Evolutionary conservation across 2,113 vertebrate species (phyloP).

Genomic region (Hippocampus abdominalis): DNA sequence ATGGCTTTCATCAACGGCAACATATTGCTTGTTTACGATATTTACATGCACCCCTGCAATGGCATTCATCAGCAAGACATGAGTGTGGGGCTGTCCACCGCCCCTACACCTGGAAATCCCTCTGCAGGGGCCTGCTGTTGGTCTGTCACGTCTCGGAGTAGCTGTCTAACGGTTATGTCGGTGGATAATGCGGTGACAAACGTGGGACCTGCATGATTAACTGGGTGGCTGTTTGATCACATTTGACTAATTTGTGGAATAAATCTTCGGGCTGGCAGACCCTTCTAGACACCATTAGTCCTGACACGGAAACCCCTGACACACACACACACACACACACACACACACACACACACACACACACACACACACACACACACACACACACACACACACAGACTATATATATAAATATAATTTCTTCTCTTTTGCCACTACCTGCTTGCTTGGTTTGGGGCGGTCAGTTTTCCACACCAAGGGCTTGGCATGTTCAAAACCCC

Average conservation of each 20-base stretch:
- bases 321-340: conserved; percentile 39
- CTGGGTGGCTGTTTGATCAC: conserved; percentile 81
- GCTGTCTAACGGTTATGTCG: conserved; percentile 80
- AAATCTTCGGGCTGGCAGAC: conserved; percentile 76
- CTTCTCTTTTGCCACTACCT: background rate
- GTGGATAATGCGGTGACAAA: conserved; percentile 77
- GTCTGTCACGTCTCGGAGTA: conserved; percentile 71
- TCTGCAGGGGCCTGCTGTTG: conserved; percentile 68
- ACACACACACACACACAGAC: conserved; percentile 22
- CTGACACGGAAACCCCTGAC: conserved; percentile 64
- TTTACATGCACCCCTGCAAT: conserved; percentile 64
- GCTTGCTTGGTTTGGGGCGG: background rate
- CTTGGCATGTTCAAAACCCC: no score
- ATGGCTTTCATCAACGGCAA: background rate
- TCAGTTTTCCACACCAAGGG: background rate
- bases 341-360: conserved; percentile 26
- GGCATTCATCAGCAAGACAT: conserved; percentile 80
- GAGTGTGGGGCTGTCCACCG: conserved; percentile 43
- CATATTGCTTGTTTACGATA: conserved; percentile 73
- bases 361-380: conserved; percentile 7
- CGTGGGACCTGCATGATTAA: conserved; percentile 78
- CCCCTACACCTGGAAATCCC: conserved; percentile 63
- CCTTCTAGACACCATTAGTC: conserved; percentile 71
- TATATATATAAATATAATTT: no score
- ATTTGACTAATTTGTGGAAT: conserved; percentile 82